Conservation (phyloP, 2,797 vertebrate genomes). For the Microctenopoma steveboyesi region DNA sequence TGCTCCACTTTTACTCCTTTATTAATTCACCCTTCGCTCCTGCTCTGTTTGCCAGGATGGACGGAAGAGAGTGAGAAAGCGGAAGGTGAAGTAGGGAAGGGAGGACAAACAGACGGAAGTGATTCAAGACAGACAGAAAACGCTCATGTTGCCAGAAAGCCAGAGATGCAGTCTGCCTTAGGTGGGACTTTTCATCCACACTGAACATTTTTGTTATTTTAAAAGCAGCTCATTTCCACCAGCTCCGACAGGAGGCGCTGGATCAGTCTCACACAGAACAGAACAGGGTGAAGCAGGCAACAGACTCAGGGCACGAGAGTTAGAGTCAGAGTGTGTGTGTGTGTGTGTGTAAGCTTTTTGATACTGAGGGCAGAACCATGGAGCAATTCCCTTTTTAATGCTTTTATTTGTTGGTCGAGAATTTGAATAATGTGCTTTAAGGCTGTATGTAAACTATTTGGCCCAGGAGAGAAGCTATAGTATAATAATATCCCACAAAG, state of each 20-base stretch:
- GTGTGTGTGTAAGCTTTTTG: conserved; percentile 26
- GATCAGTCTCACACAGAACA: conserved; percentile 27
- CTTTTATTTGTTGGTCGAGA: background rate
- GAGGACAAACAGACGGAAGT: conserved; percentile 39
- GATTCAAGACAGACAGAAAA: conserved; percentile 37
- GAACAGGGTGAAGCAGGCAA: conserved; percentile 36
- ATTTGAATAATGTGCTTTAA: background rate
- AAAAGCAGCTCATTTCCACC: no score
- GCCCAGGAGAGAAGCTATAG: background rate
- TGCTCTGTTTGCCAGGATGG: conserved; percentile 65
- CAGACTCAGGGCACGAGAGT: conserved; percentile 45
- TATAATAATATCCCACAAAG: background rate
- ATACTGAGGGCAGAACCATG: conserved; percentile 7
- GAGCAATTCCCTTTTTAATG: conserved; percentile 6
- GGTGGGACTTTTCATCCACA: background rate
- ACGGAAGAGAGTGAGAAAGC: conserved; percentile 30
- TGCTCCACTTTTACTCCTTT: conserved; percentile 83
- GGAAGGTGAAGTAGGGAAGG: conserved; percentile 29
- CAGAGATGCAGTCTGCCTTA: conserved; percentile 1
- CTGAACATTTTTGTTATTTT: background rate
- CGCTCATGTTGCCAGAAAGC: background rate
- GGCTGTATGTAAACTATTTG: background rate
- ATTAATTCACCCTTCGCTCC: conserved; percentile 78
- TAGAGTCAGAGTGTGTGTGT: conserved; percentile 19
- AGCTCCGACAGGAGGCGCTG: conserved; percentile 21